A percentile compares a stretch with the other conserved stretches of the same genome.
Evolutionary conservation across 2,113 vertebrate species (phyloP).

Genomic region (Xiphias gladius): DNA sequence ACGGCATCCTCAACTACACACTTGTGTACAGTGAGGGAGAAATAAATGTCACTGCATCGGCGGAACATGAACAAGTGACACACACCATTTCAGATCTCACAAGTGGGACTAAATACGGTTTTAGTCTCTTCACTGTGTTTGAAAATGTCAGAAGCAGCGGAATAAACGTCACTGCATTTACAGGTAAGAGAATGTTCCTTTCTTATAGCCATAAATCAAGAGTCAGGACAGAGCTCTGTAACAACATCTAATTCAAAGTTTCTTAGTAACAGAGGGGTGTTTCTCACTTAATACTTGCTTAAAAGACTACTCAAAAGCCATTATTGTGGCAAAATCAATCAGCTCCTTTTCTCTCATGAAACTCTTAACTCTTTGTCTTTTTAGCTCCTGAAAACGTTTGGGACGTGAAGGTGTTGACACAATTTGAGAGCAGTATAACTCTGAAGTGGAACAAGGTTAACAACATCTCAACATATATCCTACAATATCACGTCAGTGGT

Average conservation of each 20-base stretch:
- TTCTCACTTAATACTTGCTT: background rate
- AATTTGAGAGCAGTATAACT: conserved; percentile 38
- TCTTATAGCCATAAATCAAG: background rate
- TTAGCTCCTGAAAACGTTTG: conserved; percentile 27
- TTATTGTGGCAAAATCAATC: no score
- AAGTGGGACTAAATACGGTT: conserved; percentile 18
- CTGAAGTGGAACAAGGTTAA: conserved; percentile 50
- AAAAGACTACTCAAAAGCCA: no score
- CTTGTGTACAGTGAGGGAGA: accelerated
- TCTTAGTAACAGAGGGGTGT: background rate
- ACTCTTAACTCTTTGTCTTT: background rate
- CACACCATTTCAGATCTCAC: background rate
- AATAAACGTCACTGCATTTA: background rate
- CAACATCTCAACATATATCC: background rate
- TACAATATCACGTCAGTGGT: background rate
- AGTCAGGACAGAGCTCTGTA: background rate
- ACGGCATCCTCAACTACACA: background rate
- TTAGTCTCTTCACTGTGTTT: conserved; percentile 50
- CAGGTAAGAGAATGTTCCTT: conserved; percentile 30
- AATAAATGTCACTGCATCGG: background rate
- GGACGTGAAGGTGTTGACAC: background rate
- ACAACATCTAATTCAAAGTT: background rate
- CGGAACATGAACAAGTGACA: accelerated
- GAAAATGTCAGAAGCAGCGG: conserved; percentile 25
- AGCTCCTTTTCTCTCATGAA: background rate